Evolutionary conservation across 2,797 vertebrate species (phyloP).

Genomic region (Microchirus variegatus): DNA sequence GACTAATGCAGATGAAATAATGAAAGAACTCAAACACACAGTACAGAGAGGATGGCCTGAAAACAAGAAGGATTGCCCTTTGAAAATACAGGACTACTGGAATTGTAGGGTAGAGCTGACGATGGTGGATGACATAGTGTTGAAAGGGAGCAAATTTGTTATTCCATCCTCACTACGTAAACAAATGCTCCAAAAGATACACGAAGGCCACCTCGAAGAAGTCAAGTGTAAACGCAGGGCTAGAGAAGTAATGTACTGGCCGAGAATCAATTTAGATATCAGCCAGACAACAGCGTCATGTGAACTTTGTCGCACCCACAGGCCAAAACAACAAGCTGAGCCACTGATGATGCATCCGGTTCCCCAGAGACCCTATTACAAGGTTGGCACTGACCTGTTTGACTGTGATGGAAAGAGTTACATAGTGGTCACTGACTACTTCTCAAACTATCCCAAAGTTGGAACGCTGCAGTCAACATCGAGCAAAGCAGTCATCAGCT

Average conservation of each 20-base stretch:
- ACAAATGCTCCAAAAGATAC: conserved; percentile 25
- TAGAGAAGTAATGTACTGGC: conserved; percentile 4
- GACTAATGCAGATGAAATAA: neutral
- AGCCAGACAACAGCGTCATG: conserved; percentile 8
- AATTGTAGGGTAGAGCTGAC: conserved; percentile 6
- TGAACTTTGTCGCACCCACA: conserved; percentile 9
- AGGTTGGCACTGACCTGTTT: conserved; percentile 5
- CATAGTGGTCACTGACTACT: conserved; percentile 12
- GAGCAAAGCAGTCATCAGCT: conserved; percentile 3
- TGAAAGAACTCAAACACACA: conserved; percentile 9
- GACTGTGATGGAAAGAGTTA: conserved; percentile 2
- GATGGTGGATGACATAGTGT: conserved; percentile 10
- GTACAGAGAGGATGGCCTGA: conserved; percentile 3
- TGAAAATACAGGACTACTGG: conserved; percentile 10
- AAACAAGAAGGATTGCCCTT: neutral
- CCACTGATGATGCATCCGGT: conserved; percentile 2
- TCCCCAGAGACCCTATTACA: conserved; percentile 11
- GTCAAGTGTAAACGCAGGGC: conserved; percentile 13
- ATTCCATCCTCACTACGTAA: conserved; percentile 7
- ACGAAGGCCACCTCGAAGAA: conserved; percentile 13
- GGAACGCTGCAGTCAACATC: neutral
- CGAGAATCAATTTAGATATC: conserved; percentile 18
- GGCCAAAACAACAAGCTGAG: conserved; percentile 5
- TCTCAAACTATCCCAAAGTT: neutral
- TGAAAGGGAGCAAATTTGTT: conserved; percentile 11